Base-by-base conservation (phyloP, 2,888 invertebrate species). In the Hemithea aestivaria region DNA sequence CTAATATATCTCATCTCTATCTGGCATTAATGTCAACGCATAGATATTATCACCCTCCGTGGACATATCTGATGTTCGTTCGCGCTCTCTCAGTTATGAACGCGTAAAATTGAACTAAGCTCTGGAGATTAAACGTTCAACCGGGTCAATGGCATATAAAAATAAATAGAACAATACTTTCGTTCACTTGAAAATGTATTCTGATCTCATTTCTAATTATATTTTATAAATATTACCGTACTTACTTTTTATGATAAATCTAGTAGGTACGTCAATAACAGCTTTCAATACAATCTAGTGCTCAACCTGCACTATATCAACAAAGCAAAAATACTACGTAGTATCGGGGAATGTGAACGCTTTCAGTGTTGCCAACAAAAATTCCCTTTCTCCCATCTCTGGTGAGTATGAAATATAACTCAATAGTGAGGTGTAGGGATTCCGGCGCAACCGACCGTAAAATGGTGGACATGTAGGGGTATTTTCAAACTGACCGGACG, bases 401-500 rank as follows among this genome's bases (percentile, higher is more conserved):
- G 45, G 50, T 53, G 56, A 64, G 62, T 78, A 76, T 78, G 71
- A 72, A 75, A 73, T 70, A 79, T 80, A 82, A 79, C 75, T 81
- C 75, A 78, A 78, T 78, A 77, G 73, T 63, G 56, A 63, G 66
- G 63, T 64, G 68, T 51, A 64, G 73, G 74, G 76, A 76, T 73
- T 71, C 67, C 64, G 60, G 61, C 57, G 68, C 80, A 76, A 62
- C 75, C 70, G 73, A 73, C 73, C 75, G 82, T 77, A 70, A 79
- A 83, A 85, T 83, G 74, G 73, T 66, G 73, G 78, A 73, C 77
- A 71, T 67, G 65, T 68, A 74, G 73, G 71, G 73, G 71, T 64
- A 75, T 78, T 80, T 78, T 74, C 78, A 66, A 73, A 79, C 67
- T 81, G 83, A 79, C 82, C 77, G 79, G 73, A 56, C 71, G 61